Percentiles rank a stretch among this genome's conserved stretches.
phyloP scores from a whole-genome alignment of 1,140 invertebrate species.

The Aphelinus certus region DNA sequence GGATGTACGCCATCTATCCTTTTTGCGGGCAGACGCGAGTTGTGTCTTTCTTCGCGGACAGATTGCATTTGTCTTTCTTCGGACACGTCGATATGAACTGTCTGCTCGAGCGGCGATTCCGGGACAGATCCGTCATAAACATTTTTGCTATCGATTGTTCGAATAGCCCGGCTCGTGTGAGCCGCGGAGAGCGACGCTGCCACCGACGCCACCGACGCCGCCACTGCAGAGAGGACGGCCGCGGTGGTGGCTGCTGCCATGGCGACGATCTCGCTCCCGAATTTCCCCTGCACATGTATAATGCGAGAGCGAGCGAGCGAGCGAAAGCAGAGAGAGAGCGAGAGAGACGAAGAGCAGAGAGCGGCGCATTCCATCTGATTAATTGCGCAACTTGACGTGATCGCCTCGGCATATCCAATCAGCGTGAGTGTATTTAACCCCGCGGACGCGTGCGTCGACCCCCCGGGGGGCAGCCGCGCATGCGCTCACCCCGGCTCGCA shows the following conservation, averaged over 20 bases:
- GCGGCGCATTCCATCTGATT: slow-evolving; percentile 29
- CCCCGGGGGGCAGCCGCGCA: no score
- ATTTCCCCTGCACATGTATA: slow-evolving; percentile 5
- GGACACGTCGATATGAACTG: no score
- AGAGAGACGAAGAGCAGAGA: no score
- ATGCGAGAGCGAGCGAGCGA: not conserved
- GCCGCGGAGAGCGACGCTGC: no score
- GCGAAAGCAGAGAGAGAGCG: no score
- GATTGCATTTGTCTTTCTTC: no score
- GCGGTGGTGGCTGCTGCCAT: not conserved
- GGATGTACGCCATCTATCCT: no score
- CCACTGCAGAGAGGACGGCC: not conserved
- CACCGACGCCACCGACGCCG: no score
- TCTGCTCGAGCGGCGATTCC: not conserved
- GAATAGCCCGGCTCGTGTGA: not conserved
- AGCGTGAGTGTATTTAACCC: slow-evolving; percentile 33
- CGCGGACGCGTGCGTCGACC: not conserved
- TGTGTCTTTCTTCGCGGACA: no score
- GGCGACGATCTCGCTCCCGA: slow-evolving; percentile 18
- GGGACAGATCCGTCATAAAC: not conserved
- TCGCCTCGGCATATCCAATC: slow-evolving; percentile 31
- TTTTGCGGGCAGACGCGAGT: no score
- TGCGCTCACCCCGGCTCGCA: no score
- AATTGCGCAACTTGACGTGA: slow-evolving; percentile 33
- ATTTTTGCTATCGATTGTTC: slow-evolving; percentile 12